Evolutionary conservation across 92 coral and sea anemone species (phyloP), one percentile per base, ranked within the genome.

Genomic region (Actinostola sp.): DNA sequence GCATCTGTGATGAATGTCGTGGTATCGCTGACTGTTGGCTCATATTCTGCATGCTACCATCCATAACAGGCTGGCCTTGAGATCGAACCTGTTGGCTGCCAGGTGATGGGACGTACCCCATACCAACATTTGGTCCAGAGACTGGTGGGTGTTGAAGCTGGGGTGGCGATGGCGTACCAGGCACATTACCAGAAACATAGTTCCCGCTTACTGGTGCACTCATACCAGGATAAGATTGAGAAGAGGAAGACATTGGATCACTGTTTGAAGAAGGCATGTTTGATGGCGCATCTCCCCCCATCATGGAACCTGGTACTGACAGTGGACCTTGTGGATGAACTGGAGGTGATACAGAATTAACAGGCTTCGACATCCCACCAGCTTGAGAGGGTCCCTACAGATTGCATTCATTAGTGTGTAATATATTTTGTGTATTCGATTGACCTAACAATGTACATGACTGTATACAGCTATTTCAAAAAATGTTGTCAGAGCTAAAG

Each of bases 91-190:
- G 81, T 33, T 87, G 92, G 66, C 77, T 62, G 56, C 84, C 79
- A 39, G 96, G 77, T 0, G 90, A 70, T 1, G 84, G 84, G 80
- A n/a, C n/a, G n/a, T 71, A 91, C 0, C 88, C 88, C 71, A 83
- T 71, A 25, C 19, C 35, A 31, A 48, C 62, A 32, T 80, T 84
- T 71, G 78, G 89, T 1, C 76, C 68, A 13, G 96, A 75, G 74
- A 84, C 85, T 17, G 97, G 79, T 23, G 87, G 92, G 53, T 91
- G 97, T 68, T 88, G 97, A 0, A 91, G 81, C 54, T 88, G 92
- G 2, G 97, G 90, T 53, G 87, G 97, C 2, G 90, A 79, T 26
- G 92, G 54, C 0, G 92, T 87, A 8, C 76, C 90, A 12, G 85
- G 61, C 21, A 69, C 77, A 27, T 75, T 73, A 3, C 78, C 80